Conservation (phyloP, 2,113 vertebrate genomes). For the Solea solea region DNA sequence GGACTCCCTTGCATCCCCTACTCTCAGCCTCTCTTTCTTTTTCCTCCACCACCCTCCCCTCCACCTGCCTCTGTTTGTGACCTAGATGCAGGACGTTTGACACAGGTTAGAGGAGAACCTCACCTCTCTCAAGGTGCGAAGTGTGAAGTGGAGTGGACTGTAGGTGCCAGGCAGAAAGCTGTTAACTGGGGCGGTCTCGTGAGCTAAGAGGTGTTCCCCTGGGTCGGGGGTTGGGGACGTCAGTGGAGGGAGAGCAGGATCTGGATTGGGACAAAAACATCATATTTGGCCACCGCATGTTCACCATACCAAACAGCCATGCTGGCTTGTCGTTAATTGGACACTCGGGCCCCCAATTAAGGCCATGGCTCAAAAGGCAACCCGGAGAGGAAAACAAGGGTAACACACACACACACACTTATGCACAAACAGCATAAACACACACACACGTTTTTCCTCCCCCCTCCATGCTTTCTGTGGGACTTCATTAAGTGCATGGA, state of each 20-base stretch:
- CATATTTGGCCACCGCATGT: conserved; percentile 75
- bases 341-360: conserved; percentile 90
- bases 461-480: conserved; percentile 72
- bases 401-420: conserved; percentile 11
- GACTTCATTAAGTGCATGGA: conserved; percentile 77
- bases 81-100: conserved; percentile 73
- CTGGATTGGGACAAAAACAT: conserved; percentile 25
- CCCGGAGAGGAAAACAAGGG: conserved; percentile 67
- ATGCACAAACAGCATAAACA: conserved; percentile 10
- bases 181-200: conserved; percentile 39
- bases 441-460: not conserved
- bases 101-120: conserved; percentile 35
- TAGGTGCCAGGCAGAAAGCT: conserved; percentile 23
- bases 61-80: conserved; percentile 67
- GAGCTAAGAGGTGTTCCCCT: conserved; percentile 38
- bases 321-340: conserved; percentile 85
- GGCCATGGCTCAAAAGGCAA: conserved; percentile 84
- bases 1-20: conserved; percentile 70
- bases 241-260: not conserved
- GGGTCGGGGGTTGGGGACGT: conserved; percentile 16
- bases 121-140: conserved; percentile 31
- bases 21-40: conserved; percentile 49
- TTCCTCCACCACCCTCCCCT: conserved; percentile 16
- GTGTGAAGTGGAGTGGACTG: conserved; percentile 41
- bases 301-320: conserved; percentile 78